A percentile compares a stretch with the other conserved stretches of the same genome.
These are phyloP conservation scores for Drosophila recens DNA, from an alignment of 2,888 invertebrate genomes.

Conservation along the genomic window DNA sequence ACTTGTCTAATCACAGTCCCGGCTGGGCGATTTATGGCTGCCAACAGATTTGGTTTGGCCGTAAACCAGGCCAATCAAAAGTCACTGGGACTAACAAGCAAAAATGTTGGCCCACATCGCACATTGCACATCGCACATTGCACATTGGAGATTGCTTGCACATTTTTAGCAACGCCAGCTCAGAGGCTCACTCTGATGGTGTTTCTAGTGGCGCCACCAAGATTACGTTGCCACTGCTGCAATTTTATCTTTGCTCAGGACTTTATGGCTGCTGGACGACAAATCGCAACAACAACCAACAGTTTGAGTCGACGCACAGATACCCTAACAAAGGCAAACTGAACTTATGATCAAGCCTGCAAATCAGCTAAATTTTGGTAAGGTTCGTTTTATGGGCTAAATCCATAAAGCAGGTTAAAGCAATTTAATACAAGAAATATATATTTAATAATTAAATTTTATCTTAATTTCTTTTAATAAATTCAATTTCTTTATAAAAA, in stretches of 20 bases:
- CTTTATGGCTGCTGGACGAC: conserved; percentile 63
- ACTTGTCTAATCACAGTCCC: conserved; percentile 72
- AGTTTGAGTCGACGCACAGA: conserved; percentile 18
- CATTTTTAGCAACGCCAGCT: conserved; percentile 42
- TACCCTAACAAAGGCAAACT: conserved; percentile 42
- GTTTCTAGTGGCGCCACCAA: conserved; percentile 67
- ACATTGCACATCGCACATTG: conserved; percentile 23
- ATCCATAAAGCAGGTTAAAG: no score
- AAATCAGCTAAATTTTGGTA: no score
- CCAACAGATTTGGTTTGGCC: conserved; percentile 62
- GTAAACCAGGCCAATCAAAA: conserved; percentile 45
- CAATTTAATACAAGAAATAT: no score
- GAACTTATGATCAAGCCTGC: no score
- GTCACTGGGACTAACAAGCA: conserved; percentile 69
- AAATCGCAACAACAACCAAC: conserved; percentile 50
- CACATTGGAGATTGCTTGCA: conserved; percentile 38
- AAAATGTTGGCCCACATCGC: conserved; percentile 66
- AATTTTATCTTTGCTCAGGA: conserved; percentile 71
- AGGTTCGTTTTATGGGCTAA: no score
- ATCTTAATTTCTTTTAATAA: no score
- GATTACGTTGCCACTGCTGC: conserved; percentile 63
- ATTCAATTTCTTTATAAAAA: no score
- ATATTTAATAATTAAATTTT: no score
- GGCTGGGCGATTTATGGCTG: conserved; percentile 63
- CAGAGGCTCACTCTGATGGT: conserved; percentile 54